These are phyloP conservation scores for Neosilurus mollespiculum DNA, from an alignment of 2,797 vertebrate species.

Conservation along the genomic window DNA sequence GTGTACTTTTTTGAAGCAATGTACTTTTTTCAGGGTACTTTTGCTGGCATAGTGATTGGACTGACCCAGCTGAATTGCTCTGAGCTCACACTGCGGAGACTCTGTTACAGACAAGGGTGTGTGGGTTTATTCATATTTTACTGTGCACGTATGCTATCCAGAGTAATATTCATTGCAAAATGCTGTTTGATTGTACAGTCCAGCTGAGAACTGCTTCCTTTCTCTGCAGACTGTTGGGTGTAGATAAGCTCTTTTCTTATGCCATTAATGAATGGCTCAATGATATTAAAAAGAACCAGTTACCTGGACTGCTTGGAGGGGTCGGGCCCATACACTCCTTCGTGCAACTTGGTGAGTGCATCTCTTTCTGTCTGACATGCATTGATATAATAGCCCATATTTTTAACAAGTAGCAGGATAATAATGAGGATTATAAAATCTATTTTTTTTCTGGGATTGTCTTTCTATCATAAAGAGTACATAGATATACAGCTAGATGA, in stretches of 20 bases:
- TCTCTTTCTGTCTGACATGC: not conserved
- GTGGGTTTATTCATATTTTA: constrained; percentile 28
- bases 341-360: constrained; percentile 88
- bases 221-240: constrained; percentile 85
- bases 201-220: not conserved
- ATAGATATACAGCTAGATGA: not conserved
- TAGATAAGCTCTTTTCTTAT: constrained; percentile 94
- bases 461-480: not conserved
- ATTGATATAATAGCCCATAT: not conserved
- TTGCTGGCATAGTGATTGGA: constrained; percentile 95
- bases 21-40: constrained; percentile 80
- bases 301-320: constrained; percentile 92
- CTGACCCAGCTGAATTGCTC: constrained; percentile 96
- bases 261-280: constrained; percentile 94
- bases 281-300: constrained; percentile 97
- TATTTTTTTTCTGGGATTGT: not conserved
- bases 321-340: constrained; percentile 98
- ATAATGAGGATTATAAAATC: not conserved
- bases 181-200: not conserved
- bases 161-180: not conserved
- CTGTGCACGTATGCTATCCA: not conserved
- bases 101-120: constrained; percentile 96
- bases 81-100: constrained; percentile 89
- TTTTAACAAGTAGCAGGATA: not conserved
- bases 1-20: not conserved